Evolutionary conservation across 2,888 invertebrate species (phyloP).

Genomic region (Phasia obesa): DNA sequence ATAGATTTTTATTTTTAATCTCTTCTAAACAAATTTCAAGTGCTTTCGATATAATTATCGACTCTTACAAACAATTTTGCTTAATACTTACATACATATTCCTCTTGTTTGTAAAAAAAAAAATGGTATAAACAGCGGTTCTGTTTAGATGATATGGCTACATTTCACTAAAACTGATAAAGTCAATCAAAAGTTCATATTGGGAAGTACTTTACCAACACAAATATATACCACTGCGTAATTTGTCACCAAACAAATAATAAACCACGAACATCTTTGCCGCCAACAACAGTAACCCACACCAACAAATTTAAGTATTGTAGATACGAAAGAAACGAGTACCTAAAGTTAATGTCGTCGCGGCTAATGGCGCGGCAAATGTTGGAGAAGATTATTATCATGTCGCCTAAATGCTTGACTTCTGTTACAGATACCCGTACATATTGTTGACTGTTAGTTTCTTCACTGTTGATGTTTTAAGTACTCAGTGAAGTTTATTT

Average conservation of each 20-base stretch:
- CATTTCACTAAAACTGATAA: conserved; percentile 60
- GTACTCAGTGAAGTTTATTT: neutral
- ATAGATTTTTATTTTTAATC: conserved; percentile 33
- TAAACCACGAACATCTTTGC: conserved; percentile 21
- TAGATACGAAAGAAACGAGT: conserved; percentile 6
- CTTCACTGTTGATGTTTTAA: neutral
- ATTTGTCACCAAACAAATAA: neutral
- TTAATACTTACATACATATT: no score
- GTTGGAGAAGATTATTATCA: conserved; percentile 68
- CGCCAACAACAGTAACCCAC: conserved; percentile 7
- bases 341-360: conserved; percentile 55
- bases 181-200: conserved; percentile 25
- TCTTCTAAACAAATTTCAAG: conserved; percentile 37
- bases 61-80: neutral
- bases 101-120: conserved; percentile 1
- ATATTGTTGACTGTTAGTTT: conserved; percentile 24
- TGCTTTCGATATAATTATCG: conserved; percentile 44
- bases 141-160: no score
- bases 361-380: conserved; percentile 66
- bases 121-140: neutral
- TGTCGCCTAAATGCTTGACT: conserved; percentile 60
- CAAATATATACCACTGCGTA: neutral
- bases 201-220: conserved; percentile 30
- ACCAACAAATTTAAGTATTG: neutral
- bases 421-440: conserved; percentile 46